Evolutionary conservation across 2,888 invertebrate genomes (phyloP).

Genomic region (Ecliptopera silaceata): DNA sequence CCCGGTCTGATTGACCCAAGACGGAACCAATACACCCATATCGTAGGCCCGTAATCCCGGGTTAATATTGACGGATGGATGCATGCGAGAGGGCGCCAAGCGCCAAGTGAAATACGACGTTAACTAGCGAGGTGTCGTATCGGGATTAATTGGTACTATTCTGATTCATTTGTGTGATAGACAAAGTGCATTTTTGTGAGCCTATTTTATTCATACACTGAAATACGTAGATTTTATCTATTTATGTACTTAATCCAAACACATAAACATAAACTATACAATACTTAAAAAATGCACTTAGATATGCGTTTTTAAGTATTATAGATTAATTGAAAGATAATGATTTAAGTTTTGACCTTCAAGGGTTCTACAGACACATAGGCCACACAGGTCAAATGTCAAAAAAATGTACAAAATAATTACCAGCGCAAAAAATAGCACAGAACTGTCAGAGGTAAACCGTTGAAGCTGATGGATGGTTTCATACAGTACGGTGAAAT

Average conservation of each 20-base stretch:
- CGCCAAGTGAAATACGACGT: slow-evolving; percentile 10
- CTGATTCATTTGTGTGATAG: no score
- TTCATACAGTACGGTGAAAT: slow-evolving; percentile 17
- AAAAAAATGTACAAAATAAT: slow-evolving; percentile 4
- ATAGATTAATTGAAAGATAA: no score
- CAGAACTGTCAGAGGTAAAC: slow-evolving; percentile 4
- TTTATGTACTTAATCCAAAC: no score
- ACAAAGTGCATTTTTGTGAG: no score
- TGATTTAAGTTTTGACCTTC: no score
- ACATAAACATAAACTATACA: no score
- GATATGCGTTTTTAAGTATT: no score
- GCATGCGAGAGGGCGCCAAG: slow-evolving; percentile 13
- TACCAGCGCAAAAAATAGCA: background rate
- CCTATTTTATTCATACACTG: no score
- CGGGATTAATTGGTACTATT: background rate
- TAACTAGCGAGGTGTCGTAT: background rate
- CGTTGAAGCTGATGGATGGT: slow-evolving; percentile 22
- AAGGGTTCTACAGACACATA: no score
- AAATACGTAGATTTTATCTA: no score
- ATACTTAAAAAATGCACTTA: no score
- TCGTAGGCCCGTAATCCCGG: slow-evolving; percentile 33
- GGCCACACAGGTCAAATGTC: background rate
- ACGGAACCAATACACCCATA: slow-evolving; percentile 39
- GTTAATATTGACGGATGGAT: slow-evolving; percentile 36
- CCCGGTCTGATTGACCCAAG: slow-evolving; percentile 13